Base-by-base conservation (phyloP, 2,113 vertebrate species). In the Drymodes brunneopygia region DNA sequence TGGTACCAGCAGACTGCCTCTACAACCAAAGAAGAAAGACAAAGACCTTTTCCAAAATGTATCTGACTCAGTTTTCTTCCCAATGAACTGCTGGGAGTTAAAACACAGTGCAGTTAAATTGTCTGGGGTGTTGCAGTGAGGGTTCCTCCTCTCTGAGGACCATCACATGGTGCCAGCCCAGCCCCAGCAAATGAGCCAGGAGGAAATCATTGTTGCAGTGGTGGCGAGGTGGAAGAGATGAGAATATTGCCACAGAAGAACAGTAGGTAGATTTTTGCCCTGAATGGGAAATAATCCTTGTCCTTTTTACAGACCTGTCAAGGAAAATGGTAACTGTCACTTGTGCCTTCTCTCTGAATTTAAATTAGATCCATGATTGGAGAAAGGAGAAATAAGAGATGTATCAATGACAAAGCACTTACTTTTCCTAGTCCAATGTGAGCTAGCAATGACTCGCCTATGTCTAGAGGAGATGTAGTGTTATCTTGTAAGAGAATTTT, bases 131-230 rank as follows among this genome's bases (percentile, higher is more conserved):
- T 15, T 62, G 35, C 11, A 69, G 25, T 0, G 3, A 64, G 19
- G 6, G 19, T 10, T 75, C 2, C 1, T 25, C 18, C 2, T 1
- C 31, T 64, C 11, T 13, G 35, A 22, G 3, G 36, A 23, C 6
- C 42, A 2, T 18, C 9, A 2, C 22, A 3, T 9, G 14, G 5
- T 56, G 28, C n/a, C 67, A 77, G 53, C n/a, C 53, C 36, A 65
- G 31, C 24, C 12, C 11, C 17, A 5, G 22, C 19, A 21, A 15
- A 48, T 35, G 16, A 83, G 11, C 38, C 33, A 51, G 60, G 19
- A 38, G 12, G 72, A 84, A 87, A 84, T 78, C 21, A n/a, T 31
- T 58, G 22, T 31, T 90, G 56, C 29, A n/a, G 60, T 6, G 23
- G 7, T 47, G 33, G 14, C 60, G 86, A 74, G 44, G 65, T 7